phyloP scores from a whole-genome alignment of 2,888 invertebrate genomes.

The Pachliopta kotzebuea region DNA sequence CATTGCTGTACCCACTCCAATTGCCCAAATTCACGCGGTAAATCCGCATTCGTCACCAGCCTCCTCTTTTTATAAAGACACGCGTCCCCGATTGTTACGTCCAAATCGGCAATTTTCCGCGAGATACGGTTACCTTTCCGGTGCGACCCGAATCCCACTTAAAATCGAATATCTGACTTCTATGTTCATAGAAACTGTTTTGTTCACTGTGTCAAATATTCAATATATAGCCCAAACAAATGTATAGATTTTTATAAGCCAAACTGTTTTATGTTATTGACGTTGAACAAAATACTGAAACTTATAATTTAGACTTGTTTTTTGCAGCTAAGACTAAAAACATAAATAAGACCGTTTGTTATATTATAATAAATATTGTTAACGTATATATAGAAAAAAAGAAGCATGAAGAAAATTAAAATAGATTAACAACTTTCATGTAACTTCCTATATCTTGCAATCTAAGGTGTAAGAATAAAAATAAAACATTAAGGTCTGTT shows the following conservation, averaged over 20 bases:
- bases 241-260: too few species aligned
- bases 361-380: too few species aligned
- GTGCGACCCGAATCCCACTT: slow-evolving; percentile 33
- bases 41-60: slow-evolving; percentile 54
- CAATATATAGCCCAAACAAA: not conserved
- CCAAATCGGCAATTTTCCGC: slow-evolving; percentile 38
- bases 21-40: slow-evolving; percentile 50
- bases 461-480: too few species aligned
- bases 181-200: slow-evolving; percentile 16
- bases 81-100: slow-evolving; percentile 39
- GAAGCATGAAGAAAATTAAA: not conserved
- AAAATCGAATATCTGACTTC: slow-evolving; percentile 19
- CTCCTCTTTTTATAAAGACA: slow-evolving; percentile 41
- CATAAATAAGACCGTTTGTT: too few species aligned
- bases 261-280: too few species aligned
- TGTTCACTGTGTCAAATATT: not conserved
- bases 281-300: too few species aligned
- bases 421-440: not conserved
- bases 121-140: slow-evolving; percentile 42
- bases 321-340: too few species aligned
- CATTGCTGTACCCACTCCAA: slow-evolving; percentile 40
- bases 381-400: too few species aligned
- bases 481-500: too few species aligned
- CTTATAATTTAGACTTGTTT: too few species aligned
- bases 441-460: too few species aligned